These are phyloP conservation scores for Dione juno DNA, from an alignment of 2,888 invertebrate genomes.

Conservation along the genomic window DNA sequence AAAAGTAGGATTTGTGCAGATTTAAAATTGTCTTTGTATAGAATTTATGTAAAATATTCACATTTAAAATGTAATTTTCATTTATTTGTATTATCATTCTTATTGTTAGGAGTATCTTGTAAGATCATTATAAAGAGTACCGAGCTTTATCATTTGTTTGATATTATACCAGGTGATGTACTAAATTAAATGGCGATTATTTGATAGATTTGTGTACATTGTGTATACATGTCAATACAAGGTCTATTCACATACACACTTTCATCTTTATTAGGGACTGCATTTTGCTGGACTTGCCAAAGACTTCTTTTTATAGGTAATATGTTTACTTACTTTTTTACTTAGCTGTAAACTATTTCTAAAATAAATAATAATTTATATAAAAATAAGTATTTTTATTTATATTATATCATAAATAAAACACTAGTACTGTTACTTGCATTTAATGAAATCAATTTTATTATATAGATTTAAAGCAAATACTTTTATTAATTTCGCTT, in stretches of 20 bases:
- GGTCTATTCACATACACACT: constrained; percentile 5
- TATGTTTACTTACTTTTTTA: constrained; percentile 73
- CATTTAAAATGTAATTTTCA: background rate
- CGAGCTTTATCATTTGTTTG: no score
- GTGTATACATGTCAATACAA: constrained; percentile 2
- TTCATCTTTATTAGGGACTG: constrained; percentile 46
- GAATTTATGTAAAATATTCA: background rate
- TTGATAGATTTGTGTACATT: constrained; percentile 29
- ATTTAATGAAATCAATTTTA: no score
- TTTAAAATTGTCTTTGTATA: background rate
- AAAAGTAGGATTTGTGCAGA: background rate
- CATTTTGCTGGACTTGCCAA: constrained; percentile 74
- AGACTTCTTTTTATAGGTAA: constrained; percentile 80
- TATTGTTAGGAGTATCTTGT: constrained; percentile 1
- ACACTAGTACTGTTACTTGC: no score
- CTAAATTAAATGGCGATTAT: background rate
- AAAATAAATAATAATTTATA: constrained; percentile 55
- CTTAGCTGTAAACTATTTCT: constrained; percentile 71
- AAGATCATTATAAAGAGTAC: background rate
- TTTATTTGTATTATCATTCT: background rate
- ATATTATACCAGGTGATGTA: background rate
- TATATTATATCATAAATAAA: background rate
- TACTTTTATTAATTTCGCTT: background rate
- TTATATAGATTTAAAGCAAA: no score
- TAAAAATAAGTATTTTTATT: constrained; percentile 22